Conservation (phyloP, 1,140 invertebrate species). For the Muscidifurax raptorellus region DNA sequence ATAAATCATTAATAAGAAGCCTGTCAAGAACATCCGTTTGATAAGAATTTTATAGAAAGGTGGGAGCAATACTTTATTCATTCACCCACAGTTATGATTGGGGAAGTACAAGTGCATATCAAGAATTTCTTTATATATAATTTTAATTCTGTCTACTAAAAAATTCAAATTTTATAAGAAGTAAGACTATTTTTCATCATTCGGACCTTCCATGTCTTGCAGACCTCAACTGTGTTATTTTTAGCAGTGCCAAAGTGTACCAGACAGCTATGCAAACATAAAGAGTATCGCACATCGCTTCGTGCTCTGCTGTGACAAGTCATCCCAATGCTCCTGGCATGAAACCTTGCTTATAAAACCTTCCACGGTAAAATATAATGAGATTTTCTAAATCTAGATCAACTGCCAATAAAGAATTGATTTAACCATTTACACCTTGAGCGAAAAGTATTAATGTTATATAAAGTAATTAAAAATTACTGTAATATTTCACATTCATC, state of each 20-base stretch:
- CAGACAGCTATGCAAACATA: background rate
- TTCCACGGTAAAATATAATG: background rate
- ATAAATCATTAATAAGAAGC: conserved; percentile 14
- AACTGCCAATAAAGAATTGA: background rate
- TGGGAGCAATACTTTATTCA: conserved; percentile 2
- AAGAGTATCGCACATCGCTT: background rate
- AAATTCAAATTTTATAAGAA: background rate
- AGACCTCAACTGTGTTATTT: background rate
- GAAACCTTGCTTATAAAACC: conserved; percentile 14
- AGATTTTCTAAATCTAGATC: conserved; percentile 13
- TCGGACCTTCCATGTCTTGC: background rate
- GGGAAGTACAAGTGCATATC: background rate
- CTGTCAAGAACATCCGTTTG: conserved; percentile 28
- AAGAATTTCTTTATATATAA: background rate
- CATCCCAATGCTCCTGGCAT: background rate
- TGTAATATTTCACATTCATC: too few species aligned
- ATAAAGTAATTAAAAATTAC: too few species aligned
- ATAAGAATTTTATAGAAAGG: conserved; percentile 26
- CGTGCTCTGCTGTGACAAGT: background rate
- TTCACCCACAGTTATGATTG: background rate
- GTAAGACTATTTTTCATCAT: background rate
- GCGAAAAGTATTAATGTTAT: too few species aligned
- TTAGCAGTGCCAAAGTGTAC: background rate
- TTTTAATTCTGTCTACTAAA: background rate
- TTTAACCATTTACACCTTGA: background rate